phyloP scores from a whole-genome alignment of 2,888 invertebrate genomes.

The Pyrgus malvae region DNA sequence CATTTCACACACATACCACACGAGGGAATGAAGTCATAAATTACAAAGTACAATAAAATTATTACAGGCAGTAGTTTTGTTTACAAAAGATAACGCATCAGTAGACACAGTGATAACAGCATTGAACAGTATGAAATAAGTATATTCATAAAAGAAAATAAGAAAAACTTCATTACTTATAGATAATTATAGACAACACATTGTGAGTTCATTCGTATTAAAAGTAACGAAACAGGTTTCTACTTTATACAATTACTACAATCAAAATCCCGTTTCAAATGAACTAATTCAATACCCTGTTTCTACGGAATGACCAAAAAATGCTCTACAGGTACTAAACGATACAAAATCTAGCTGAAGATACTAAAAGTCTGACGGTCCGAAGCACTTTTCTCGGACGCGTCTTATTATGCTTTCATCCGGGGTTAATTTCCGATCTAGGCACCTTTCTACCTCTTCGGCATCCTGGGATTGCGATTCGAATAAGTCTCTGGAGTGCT shows the following conservation, averaged over 20 bases:
- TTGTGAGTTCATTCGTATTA: conserved; percentile 5
- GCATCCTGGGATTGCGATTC: conserved; percentile 65
- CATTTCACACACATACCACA: conserved; percentile 14
- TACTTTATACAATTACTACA: conserved; percentile 1
- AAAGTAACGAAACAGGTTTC: conserved; percentile 17
- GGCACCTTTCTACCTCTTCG: conserved; percentile 48
- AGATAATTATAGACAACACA: no score
- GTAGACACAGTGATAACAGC: no score
- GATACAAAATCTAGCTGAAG: conserved; percentile 26
- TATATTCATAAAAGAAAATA: neutral
- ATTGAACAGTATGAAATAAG: neutral
- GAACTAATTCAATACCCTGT: conserved; percentile 60
- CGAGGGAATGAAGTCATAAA: conserved; percentile 2
- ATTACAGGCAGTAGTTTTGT: conserved; percentile 7
- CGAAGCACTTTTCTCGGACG: conserved; percentile 63
- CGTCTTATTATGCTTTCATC: conserved; percentile 62
- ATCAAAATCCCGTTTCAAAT: conserved; percentile 33
- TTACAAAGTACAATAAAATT: conserved; percentile 12
- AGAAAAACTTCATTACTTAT: no score
- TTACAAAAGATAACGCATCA: conserved; percentile 15
- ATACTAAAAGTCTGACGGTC: conserved; percentile 56
- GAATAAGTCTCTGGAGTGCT: conserved; percentile 66
- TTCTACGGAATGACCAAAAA: conserved; percentile 43
- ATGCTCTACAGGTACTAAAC: conserved; percentile 21
- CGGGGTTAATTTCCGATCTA: conserved; percentile 63